Percentiles rank a stretch among this genome's conserved stretches.
Conservation (phyloP, 1,140 invertebrate genomes). For the Micrasema longulum region DNA sequence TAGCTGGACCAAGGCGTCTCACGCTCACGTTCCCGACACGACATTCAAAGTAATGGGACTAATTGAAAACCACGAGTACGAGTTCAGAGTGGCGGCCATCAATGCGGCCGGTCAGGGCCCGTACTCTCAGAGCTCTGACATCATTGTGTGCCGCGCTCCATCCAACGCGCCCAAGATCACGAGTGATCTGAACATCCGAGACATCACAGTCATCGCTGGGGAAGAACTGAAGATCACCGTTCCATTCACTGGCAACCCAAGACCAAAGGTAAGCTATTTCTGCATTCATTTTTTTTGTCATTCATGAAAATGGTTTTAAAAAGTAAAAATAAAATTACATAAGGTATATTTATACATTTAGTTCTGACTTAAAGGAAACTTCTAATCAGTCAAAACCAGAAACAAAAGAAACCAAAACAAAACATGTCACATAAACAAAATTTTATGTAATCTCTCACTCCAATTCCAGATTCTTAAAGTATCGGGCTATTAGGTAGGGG, state of each 20-base stretch:
- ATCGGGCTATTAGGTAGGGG: no score
- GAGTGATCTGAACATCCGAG: slow-evolving; percentile 90
- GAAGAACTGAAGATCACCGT: slow-evolving; percentile 96
- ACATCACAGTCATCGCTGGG: slow-evolving; percentile 95
- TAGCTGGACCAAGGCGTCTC: slow-evolving; percentile 91
- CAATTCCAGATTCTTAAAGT: no score
- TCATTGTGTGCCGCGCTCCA: slow-evolving; percentile 88
- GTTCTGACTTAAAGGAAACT: no score
- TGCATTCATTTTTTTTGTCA: no score
- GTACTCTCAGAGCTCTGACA: slow-evolving; percentile 90
- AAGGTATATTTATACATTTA: no score
- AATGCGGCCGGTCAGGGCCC: slow-evolving; percentile 95
- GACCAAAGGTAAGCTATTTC: slow-evolving; percentile 75
- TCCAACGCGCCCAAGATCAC: slow-evolving; percentile 93
- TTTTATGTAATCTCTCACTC: no score
- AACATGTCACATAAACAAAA: no score
- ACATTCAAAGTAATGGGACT: slow-evolving; percentile 87
- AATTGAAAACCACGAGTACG: slow-evolving; percentile 95
- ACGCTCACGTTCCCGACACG: slow-evolving; percentile 83
- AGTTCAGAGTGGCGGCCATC: slow-evolving; percentile 96
- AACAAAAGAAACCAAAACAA: no score
- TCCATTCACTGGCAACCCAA: slow-evolving; percentile 90
- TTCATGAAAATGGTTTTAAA: no score
- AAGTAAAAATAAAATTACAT: no score
- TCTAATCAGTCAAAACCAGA: no score